Evolutionary conservation across 2,113 vertebrate genomes (phyloP).

Genomic region (Hyla sarda): DNA sequence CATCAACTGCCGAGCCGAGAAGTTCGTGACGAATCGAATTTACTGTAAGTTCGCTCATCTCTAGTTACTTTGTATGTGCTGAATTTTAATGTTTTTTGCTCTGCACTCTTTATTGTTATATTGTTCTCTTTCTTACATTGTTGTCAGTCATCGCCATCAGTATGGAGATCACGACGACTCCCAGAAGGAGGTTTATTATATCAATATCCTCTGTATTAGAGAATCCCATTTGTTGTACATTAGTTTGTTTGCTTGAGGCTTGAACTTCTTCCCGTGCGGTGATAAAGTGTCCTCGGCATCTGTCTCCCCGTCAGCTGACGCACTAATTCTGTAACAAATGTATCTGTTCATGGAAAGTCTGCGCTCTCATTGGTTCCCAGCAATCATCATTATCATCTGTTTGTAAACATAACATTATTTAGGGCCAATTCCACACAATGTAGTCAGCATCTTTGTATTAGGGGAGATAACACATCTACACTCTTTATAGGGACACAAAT

Average conservation of each 20-base stretch:
- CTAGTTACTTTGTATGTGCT: too few species aligned
- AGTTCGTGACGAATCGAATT: too few species aligned
- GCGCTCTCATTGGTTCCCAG: neutral
- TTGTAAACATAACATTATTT: neutral
- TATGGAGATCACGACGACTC: neutral
- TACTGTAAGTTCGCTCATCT: too few species aligned
- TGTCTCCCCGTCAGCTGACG: neutral
- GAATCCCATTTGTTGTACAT: constrained; percentile 8
- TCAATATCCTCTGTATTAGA: neutral
- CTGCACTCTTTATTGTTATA: too few species aligned
- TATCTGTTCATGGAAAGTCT: neutral
- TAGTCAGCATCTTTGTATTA: neutral
- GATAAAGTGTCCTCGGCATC: neutral
- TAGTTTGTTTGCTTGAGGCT: neutral
- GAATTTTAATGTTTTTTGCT: too few species aligned
- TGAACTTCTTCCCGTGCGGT: constrained; percentile 9
- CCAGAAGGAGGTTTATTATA: neutral
- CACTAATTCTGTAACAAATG: neutral
- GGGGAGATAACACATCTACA: too few species aligned
- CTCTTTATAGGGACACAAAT: neutral
- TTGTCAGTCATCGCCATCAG: neutral
- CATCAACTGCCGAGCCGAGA: too few species aligned
- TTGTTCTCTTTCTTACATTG: neutral
- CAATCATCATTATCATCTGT: neutral
- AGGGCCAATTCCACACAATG: neutral